Evolutionary conservation across 1,140 invertebrate genomes (phyloP).

Genomic region (Drosophila pandora): DNA sequence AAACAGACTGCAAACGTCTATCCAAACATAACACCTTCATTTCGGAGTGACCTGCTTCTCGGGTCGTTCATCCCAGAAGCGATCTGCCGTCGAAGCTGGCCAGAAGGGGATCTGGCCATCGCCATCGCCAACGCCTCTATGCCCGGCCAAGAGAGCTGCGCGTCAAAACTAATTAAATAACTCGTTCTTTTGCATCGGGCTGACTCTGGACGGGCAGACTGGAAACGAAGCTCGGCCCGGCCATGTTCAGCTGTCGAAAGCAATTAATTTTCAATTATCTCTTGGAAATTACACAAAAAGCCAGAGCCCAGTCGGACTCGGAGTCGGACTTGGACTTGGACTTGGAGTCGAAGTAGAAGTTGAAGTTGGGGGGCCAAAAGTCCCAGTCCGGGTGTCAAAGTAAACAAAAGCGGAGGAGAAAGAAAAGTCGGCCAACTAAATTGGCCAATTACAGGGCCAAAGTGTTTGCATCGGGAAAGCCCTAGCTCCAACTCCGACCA

Average conservation of each 20-base stretch:
- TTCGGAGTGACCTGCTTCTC: neutral
- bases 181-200: constrained; percentile 44
- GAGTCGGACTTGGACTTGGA: constrained; percentile 34
- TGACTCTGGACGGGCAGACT: constrained; percentile 5
- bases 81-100: neutral
- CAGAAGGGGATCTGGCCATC: constrained; percentile 35
- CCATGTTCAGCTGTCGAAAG: constrained; percentile 74
- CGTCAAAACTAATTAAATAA: constrained; percentile 81
- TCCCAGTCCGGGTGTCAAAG: constrained; percentile 45
- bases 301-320: constrained; percentile 16
- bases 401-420: constrained; percentile 50
- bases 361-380: neutral
- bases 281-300: constrained; percentile 62
- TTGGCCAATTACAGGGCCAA: constrained; percentile 73
- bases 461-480: constrained; percentile 42
- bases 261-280: constrained; percentile 82
- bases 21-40: neutral
- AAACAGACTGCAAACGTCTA: neutral
- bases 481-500: neutral
- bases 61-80: neutral
- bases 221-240: constrained; percentile 17
- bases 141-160: constrained; percentile 29
- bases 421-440: constrained; percentile 55
- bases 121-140: neutral
- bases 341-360: constrained; percentile 26